A percentile compares a stretch with the other conserved stretches of the same genome.
Conservation (phyloP, 2,797 vertebrate genomes). For the Botia kubotai region DNA sequence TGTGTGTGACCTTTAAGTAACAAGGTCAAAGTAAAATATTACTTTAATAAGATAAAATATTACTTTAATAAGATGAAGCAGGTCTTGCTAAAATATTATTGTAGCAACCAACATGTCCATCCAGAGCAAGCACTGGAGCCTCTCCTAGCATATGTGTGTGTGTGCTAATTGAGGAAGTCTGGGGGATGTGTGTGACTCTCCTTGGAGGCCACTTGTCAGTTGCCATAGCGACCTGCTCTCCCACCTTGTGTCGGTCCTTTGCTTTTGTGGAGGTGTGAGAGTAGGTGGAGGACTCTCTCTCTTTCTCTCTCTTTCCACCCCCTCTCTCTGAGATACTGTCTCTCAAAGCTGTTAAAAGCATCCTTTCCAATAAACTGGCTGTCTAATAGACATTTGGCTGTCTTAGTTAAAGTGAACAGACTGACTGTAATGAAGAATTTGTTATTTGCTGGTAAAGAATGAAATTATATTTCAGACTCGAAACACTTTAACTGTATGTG, state of each 20-base stretch:
- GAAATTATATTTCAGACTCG: background rate
- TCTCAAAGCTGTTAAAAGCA: slow-evolving; percentile 37
- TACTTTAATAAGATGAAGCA: background rate
- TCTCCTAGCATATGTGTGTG: slow-evolving; percentile 49
- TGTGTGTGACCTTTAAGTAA: background rate
- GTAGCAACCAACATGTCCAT: slow-evolving; percentile 51
- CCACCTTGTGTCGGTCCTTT: slow-evolving; percentile 60
- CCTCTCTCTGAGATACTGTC: slow-evolving; percentile 19
- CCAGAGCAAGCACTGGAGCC: slow-evolving; percentile 23
- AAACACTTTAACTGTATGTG: background rate
- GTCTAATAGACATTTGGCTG: background rate
- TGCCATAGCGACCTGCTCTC: slow-evolving; percentile 66
- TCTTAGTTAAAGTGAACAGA: background rate
- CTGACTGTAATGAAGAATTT: background rate
- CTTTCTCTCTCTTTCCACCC: slow-evolving; percentile 26
- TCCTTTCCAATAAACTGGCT: background rate
- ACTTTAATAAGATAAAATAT: background rate
- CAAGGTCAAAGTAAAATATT: background rate
- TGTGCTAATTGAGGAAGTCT: slow-evolving; percentile 61
- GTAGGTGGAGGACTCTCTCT: slow-evolving; percentile 55
- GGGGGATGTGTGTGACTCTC: slow-evolving; percentile 52
- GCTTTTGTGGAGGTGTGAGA: slow-evolving; percentile 62
- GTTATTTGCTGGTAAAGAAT: background rate
- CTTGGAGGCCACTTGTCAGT: slow-evolving; percentile 63
- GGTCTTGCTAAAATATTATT: background rate